A percentile compares a stretch with the other conserved stretches of the same genome.
These are phyloP conservation scores for Plectus sambesii DNA, from an alignment of 1,140 invertebrate genomes.

Conservation along the genomic window DNA sequence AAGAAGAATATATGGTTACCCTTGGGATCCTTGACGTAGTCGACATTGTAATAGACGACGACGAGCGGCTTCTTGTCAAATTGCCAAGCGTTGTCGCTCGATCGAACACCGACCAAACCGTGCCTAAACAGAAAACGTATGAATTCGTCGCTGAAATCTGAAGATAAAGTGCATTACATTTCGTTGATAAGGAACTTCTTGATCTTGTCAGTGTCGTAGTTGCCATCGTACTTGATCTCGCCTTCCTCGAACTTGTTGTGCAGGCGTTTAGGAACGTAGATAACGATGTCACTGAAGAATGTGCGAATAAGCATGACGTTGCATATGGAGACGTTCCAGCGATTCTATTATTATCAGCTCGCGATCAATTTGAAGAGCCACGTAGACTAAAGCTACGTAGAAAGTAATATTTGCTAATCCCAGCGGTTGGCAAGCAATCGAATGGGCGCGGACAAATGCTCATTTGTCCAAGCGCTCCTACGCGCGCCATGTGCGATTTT, in stretches of 20 bases:
- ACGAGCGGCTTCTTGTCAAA: conserved; percentile 73
- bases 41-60: conserved; percentile 82
- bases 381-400: no score
- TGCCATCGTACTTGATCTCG: conserved; percentile 61
- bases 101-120: conserved; percentile 79
- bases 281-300: conserved; percentile 65
- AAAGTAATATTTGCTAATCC: no score
- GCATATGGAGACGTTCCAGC: no score
- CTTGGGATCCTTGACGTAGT: conserved; percentile 91
- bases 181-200: conserved; percentile 60
- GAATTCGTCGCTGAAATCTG: neutral
- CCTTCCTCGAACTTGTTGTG: conserved; percentile 82
- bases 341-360: no score
- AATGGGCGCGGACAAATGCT: no score
- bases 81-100: conserved; percentile 66
- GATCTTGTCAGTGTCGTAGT: conserved; percentile 56
- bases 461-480: no score
- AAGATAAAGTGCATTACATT: conserved; percentile 23
- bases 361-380: no score
- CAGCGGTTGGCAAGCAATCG: no score
- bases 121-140: conserved; percentile 55
- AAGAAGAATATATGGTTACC: conserved; percentile 45
- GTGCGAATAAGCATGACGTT: no score
- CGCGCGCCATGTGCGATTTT: no score
- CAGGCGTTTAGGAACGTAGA: conserved; percentile 74